These are phyloP conservation scores for Xylota segnis DNA, from an alignment of 2,888 invertebrate species.

Conservation along the genomic window DNA sequence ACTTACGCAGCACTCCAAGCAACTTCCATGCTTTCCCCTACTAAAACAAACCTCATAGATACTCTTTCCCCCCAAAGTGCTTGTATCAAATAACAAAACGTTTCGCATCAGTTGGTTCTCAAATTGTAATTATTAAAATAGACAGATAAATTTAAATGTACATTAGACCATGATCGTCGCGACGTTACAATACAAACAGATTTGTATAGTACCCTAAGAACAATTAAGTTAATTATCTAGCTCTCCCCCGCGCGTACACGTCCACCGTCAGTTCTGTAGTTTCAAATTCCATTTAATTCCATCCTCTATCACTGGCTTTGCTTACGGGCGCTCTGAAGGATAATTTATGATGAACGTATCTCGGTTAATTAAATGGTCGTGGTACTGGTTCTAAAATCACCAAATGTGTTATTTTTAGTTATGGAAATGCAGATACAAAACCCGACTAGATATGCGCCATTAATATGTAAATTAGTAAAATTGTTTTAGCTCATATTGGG, in stretches of 20 bases:
- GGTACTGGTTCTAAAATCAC: slow-evolving; percentile 43
- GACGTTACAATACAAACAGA: not conserved
- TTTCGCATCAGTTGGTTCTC: slow-evolving; percentile 46
- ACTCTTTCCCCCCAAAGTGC: not conserved
- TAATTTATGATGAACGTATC: slow-evolving; percentile 70
- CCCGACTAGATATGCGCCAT: slow-evolving; percentile 40
- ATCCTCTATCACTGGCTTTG: not conserved
- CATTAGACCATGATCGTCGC: slow-evolving; percentile 25
- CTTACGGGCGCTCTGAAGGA: not conserved
- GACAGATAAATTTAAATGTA: slow-evolving; percentile 57
- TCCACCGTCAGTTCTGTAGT: not conserved
- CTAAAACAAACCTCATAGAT: not conserved
- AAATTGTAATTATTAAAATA: slow-evolving; percentile 52
- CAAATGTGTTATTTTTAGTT: slow-evolving; percentile 44
- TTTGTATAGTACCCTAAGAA: slow-evolving; percentile 24
- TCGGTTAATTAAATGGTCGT: slow-evolving; percentile 67
- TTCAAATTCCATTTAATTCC: slow-evolving; percentile 26
- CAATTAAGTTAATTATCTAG: slow-evolving; percentile 48
- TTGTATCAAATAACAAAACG: slow-evolving; percentile 47
- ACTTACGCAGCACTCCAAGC: no score
- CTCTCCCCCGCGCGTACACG: not conserved
- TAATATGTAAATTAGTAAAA: slow-evolving; percentile 67
- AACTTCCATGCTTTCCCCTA: no score
- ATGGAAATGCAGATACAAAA: slow-evolving; percentile 26
- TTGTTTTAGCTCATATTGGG: slow-evolving; percentile 25